Evolutionary conservation across 2,888 invertebrate species (phyloP), one percentile per base, ranked within the genome.

Genomic region (Odontocolon sp.): DNA sequence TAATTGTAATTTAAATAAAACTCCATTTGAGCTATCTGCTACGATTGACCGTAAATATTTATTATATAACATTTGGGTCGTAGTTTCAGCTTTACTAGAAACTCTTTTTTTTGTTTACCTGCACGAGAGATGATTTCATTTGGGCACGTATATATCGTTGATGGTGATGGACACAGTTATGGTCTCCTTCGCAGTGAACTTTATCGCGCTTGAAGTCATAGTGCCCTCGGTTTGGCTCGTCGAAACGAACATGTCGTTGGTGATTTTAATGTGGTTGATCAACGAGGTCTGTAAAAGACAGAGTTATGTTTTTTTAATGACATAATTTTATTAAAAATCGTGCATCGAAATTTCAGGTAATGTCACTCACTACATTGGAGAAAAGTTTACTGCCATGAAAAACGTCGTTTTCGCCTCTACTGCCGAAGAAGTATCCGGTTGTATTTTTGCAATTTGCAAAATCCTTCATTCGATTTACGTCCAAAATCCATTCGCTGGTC

Each of bases 1-100:
- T n/a, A n/a, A n/a, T n/a, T 78, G 81, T 85, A 84, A 86, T 83
- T 84, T 81, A 85, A 85, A 86, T 86, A 85, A 84, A 84, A 81
- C 82, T 42, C 61, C 42, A 72, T 72, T 72, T 68, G 50, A 63
- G 23, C 71, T 66, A 50, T 21, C 3, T 2, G 9, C 14, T 33
- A 9, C 31, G 8, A 31, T 54, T 4, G 2, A 4, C 9, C 6
- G 16, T 33, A 1, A 31, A 54, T 33, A 33, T 33, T 23, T 54
- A 16, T 33, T 16, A 9, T 2, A 28, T 28, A 4, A 4, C 16
- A 28, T 3, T 23, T 11, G 23, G n/a, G 47, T 4, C n/a, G 9
- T 26, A 4, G 5, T 26, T 26, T 6, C 3, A 14, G 9, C 14
- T 16, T 4, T 14, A 2, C 9, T 3, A 1, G 1, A 5, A 8